Conservation (phyloP, 2,797 vertebrate genomes). For the Cetoscarus ocellatus region DNA sequence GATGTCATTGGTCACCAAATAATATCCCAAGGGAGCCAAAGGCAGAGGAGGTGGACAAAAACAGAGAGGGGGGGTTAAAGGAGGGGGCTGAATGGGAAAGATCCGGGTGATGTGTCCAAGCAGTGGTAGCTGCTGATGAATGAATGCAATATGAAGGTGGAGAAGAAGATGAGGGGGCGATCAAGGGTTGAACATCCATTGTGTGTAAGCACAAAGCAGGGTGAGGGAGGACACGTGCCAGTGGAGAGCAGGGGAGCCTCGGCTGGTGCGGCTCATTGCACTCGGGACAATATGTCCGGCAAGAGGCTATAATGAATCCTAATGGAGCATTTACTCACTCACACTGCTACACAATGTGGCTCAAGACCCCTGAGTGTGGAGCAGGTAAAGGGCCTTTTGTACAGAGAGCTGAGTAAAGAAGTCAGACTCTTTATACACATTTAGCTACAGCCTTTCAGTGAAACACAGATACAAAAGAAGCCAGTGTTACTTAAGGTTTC, state of each 20-base stretch:
- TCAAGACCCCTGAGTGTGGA: slow-evolving; percentile 32
- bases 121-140: slow-evolving; percentile 30
- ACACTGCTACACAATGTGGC: slow-evolving; percentile 50
- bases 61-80: background rate
- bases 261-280: slow-evolving; percentile 55
- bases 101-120: slow-evolving; percentile 23
- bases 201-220: slow-evolving; percentile 52
- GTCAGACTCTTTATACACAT: slow-evolving; percentile 11
- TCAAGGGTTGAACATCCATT: slow-evolving; percentile 30
- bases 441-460: slow-evolving; percentile 1
- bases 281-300: slow-evolving; percentile 65
- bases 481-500: too few relatives aligned
- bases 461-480: slow-evolving; percentile 5
- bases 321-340: slow-evolving; percentile 70
- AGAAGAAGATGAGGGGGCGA: slow-evolving; percentile 13
- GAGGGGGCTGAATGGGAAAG: background rate
- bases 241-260: slow-evolving; percentile 36
- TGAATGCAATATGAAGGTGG: slow-evolving; percentile 26
- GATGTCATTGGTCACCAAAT: slow-evolving; percentile 67
- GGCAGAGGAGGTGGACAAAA: background rate
- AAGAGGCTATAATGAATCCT: slow-evolving; percentile 70
- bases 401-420: slow-evolving; percentile 19
- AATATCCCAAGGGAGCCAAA: slow-evolving; percentile 41
- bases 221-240: slow-evolving; percentile 49
- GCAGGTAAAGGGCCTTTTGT: slow-evolving; percentile 64